These are phyloP conservation scores for Typhlichthys eigenmanni DNA, from an alignment of 2,797 vertebrate genomes.

Conservation along the genomic window DNA sequence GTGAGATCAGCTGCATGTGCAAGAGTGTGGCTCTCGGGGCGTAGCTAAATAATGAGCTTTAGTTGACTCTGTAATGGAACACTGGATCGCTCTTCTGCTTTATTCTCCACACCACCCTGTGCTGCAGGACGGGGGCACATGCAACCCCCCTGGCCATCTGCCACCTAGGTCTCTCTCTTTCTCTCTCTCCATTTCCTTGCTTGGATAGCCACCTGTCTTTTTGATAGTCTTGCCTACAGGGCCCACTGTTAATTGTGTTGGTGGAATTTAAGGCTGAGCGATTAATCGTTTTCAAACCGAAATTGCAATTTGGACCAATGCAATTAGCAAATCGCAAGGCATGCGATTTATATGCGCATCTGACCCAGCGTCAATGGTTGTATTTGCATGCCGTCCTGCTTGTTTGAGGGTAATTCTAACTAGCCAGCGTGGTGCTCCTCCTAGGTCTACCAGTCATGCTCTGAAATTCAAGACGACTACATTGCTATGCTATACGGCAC, in stretches of 20 bases:
- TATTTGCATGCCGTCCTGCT: too few species aligned
- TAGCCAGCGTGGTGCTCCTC: too few species aligned
- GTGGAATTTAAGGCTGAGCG: neutral
- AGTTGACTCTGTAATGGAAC: constrained; percentile 8
- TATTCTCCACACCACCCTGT: constrained; percentile 5
- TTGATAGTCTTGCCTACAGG: constrained; percentile 40
- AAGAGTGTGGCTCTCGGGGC: neutral
- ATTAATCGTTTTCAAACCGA: too few species aligned
- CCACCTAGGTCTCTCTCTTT: constrained; percentile 19
- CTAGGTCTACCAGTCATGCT: too few species aligned
- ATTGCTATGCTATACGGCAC: too few species aligned
- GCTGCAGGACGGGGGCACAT: constrained; percentile 16
- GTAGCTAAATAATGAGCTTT: constrained; percentile 8
- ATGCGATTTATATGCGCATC: too few species aligned
- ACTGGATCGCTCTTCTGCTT: constrained; percentile 2
- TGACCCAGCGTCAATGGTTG: too few species aligned
- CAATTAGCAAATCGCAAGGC: too few species aligned
- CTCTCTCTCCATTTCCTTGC: constrained; percentile 30
- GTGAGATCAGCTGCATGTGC: constrained; percentile 36
- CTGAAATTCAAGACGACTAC: too few species aligned
- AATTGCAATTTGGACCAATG: too few species aligned
- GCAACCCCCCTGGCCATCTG: constrained; percentile 48
- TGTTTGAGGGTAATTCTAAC: too few species aligned
- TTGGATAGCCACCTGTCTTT: constrained; percentile 56
- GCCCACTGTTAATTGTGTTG: constrained; percentile 51